Conservation (phyloP, 2,888 invertebrate genomes). For the Volucella inanis region DNA sequence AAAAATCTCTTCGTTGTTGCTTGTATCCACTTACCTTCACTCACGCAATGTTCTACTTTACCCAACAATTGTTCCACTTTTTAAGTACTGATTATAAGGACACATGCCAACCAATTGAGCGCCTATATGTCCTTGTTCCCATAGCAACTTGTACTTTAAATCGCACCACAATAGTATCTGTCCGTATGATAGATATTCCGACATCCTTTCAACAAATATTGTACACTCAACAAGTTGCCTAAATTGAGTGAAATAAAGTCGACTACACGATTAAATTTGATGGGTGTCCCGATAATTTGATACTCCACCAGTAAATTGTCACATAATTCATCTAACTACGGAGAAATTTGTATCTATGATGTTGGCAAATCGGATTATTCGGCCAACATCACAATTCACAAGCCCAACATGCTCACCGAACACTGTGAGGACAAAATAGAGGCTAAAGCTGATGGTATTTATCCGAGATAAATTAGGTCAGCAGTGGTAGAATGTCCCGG, state of each 20-base stretch:
- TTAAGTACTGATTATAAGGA: too few species aligned
- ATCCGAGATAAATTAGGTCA: slow-evolving; percentile 53
- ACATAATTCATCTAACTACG: slow-evolving; percentile 56
- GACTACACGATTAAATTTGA: slow-evolving; percentile 49
- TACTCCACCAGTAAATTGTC: slow-evolving; percentile 59
- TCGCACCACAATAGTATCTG: not conserved
- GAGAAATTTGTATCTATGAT: slow-evolving; percentile 21
- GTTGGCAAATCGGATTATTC: slow-evolving; percentile 62
- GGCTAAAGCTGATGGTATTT: slow-evolving; percentile 20
- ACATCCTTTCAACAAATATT: slow-evolving; percentile 15
- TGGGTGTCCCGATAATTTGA: slow-evolving; percentile 61
- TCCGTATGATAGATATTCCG: slow-evolving; percentile 11
- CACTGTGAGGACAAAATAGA: not conserved
- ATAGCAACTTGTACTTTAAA: not conserved
- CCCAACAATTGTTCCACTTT: too few species aligned
- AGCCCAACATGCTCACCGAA: slow-evolving; percentile 1
- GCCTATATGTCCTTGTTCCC: not conserved
- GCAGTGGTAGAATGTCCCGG: slow-evolving; percentile 5
- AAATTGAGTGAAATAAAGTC: slow-evolving; percentile 51
- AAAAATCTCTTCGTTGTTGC: too few species aligned
- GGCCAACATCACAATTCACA: slow-evolving; percentile 13
- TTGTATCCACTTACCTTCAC: too few species aligned
- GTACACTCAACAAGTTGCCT: slow-evolving; percentile 57
- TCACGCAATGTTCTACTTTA: too few species aligned
- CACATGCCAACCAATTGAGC: too few species aligned